Evolutionary conservation across 2,113 vertebrate genomes (phyloP).

Genomic region (Eublepharis macularius): DNA sequence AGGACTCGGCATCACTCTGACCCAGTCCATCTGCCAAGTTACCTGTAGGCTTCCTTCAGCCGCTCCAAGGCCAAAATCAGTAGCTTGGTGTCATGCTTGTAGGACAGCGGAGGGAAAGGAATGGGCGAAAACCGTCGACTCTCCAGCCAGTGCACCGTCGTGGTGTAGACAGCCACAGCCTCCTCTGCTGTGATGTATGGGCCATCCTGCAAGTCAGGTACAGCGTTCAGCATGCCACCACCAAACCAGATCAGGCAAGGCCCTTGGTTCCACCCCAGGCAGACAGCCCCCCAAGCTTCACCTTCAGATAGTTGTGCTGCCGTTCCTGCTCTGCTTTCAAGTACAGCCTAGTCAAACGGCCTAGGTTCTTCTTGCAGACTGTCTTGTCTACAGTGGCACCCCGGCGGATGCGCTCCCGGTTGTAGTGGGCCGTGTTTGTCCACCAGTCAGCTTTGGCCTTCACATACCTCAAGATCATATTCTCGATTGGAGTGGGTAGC

Average conservation of each 20-base stretch:
- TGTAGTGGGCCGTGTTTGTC: conserved; percentile 99
- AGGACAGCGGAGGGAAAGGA: conserved; percentile 94
- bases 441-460: conserved; percentile 99
- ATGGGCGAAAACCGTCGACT: conserved; percentile 98
- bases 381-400: conserved; percentile 99
- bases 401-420: conserved; percentile 96
- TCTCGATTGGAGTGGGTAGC: conserved; percentile 97
- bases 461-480: conserved; percentile 98
- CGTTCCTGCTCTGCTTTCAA: conserved; percentile 98
- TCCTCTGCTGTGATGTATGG: conserved; percentile 99
- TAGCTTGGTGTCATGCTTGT: conserved; percentile 98
- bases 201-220: conserved; percentile 82
- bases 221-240: neutral
- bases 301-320: conserved; percentile 99
- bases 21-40: neutral
- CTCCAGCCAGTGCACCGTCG: conserved; percentile 99
- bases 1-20: neutral
- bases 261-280: neutral
- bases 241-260: neutral
- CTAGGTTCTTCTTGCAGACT: conserved; percentile 98
- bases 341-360: conserved; percentile 94
- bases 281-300: conserved; percentile 37
- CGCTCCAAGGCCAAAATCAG: conserved; percentile 96
- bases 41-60: conserved; percentile 99
- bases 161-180: conserved; percentile 98